These are phyloP conservation scores for Phycodurus eques DNA, from an alignment of 2,113 vertebrate species.

Conservation along the genomic window DNA sequence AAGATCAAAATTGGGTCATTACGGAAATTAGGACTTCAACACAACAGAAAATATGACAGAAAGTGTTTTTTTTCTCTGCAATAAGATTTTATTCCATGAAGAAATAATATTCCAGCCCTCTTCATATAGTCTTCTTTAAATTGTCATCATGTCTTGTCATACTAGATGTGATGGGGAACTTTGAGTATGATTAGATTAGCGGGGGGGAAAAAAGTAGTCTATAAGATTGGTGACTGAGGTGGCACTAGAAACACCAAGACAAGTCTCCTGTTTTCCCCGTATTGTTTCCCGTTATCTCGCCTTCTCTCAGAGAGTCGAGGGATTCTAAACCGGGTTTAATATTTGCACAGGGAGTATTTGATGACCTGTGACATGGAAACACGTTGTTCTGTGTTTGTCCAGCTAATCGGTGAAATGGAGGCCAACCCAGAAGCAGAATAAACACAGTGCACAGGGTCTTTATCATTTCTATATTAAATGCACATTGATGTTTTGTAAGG, in stretches of 20 bases:
- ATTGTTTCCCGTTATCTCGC: background rate
- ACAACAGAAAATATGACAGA: background rate
- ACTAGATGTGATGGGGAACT: background rate
- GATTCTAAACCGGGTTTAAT: conserved; percentile 42
- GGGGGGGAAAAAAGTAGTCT: background rate
- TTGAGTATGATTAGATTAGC: background rate
- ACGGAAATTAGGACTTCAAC: background rate
- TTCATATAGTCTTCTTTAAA: background rate
- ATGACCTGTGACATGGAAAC: conserved; percentile 38
- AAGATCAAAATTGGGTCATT: background rate
- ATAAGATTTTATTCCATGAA: background rate
- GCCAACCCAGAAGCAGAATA: conserved; percentile 11
- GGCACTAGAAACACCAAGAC: background rate
- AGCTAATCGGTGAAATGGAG: conserved; percentile 29
- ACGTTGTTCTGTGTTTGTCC: conserved; percentile 31
- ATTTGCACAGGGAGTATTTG: conserved; percentile 44
- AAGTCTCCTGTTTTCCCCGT: conserved; percentile 4
- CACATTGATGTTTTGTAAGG: background rate
- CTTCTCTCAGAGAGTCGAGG: conserved; percentile 12
- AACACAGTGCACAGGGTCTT: background rate
- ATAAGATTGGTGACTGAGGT: background rate
- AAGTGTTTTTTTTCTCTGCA: background rate
- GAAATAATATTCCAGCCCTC: background rate
- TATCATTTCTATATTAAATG: conserved; percentile 5
- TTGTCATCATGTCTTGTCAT: background rate